These are phyloP conservation scores for Cancer borealis DNA, from an alignment of 2,888 invertebrate species.

Conservation along the genomic window DNA sequence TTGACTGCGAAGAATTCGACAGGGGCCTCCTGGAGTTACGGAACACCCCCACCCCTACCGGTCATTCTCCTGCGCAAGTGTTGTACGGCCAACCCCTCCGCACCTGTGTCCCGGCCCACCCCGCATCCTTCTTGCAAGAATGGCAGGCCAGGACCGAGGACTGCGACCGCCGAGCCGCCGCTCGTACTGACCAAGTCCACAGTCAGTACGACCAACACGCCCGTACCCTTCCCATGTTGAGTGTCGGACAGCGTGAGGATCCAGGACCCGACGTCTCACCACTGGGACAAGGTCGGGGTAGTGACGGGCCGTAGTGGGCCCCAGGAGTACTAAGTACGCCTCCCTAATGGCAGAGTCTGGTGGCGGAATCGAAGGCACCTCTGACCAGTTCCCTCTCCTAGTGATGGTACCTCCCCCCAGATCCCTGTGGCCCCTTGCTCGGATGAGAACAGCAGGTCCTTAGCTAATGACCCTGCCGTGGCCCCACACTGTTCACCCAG, in stretches of 20 bases:
- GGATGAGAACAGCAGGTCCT: too few species aligned
- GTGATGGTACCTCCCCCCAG: background rate
- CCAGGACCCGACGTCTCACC: too few species aligned
- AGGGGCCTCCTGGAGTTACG: background rate
- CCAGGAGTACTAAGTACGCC: background rate
- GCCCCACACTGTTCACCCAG: too few species aligned
- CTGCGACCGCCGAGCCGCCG: background rate
- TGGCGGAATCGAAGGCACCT: background rate
- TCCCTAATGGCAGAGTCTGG: slow-evolving; percentile 25
- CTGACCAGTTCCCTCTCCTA: slow-evolving; percentile 3
- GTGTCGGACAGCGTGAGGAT: too few species aligned
- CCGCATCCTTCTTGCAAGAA: background rate
- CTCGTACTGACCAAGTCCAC: background rate
- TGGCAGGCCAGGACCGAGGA: slow-evolving; percentile 31
- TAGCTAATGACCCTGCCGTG: too few species aligned
- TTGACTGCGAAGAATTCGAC: background rate
- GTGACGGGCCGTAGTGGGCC: background rate
- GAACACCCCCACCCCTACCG: background rate
- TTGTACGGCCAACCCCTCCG: background rate
- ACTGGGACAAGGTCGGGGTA: too few species aligned
- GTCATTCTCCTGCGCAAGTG: slow-evolving; percentile 29
- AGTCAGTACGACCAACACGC: background rate
- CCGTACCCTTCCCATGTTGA: too few species aligned
- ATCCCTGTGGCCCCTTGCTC: too few species aligned
- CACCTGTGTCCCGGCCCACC: slow-evolving; percentile 34